Percentiles rank a stretch among this genome's conserved stretches.
Evolutionary conservation across 2,888 invertebrate species (phyloP).

Genomic region (Cryptocheilus praepositus): DNA sequence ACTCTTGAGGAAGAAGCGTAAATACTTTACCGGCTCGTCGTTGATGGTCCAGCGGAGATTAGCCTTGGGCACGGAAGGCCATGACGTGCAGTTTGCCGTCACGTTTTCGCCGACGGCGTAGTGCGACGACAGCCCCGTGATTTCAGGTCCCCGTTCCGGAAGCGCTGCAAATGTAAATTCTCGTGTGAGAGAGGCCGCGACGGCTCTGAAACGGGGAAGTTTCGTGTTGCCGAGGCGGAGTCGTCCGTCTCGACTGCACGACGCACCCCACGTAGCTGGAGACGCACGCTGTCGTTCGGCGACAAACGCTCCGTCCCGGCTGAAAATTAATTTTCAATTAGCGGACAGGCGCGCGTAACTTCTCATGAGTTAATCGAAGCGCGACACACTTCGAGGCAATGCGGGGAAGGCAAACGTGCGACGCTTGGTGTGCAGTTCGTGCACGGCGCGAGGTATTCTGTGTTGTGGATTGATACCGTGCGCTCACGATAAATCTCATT

Average conservation of each 20-base stretch:
- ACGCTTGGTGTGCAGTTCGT: too few species aligned
- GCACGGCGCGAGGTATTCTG: too few species aligned
- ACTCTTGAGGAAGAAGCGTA: background rate
- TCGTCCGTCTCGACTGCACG: background rate
- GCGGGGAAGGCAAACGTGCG: background rate
- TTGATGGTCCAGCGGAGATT: constrained; percentile 76
- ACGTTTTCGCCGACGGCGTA: constrained; percentile 76
- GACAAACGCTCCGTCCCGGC: background rate
- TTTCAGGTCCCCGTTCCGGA: constrained; percentile 74
- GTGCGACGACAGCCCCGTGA: constrained; percentile 73
- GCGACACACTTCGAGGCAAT: background rate
- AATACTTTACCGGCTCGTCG: constrained; percentile 72
- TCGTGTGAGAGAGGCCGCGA: constrained; percentile 14
- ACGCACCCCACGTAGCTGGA: too few species aligned
- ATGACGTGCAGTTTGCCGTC: constrained; percentile 75
- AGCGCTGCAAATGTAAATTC: constrained; percentile 67
- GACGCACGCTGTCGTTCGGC: background rate
- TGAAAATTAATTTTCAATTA: constrained; percentile 31
- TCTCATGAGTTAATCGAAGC: background rate
- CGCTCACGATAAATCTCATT: too few species aligned
- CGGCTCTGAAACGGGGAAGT: background rate
- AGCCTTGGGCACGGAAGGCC: constrained; percentile 75
- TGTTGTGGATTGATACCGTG: too few species aligned
- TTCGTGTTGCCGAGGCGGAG: constrained; percentile 1
- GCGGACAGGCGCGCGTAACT: constrained; percentile 5